Percentiles rank a stretch among this genome's conserved stretches.
These are phyloP conservation scores for Lepidurus packardi DNA, from an alignment of 1,140 invertebrate species.

Conservation along the genomic window DNA sequence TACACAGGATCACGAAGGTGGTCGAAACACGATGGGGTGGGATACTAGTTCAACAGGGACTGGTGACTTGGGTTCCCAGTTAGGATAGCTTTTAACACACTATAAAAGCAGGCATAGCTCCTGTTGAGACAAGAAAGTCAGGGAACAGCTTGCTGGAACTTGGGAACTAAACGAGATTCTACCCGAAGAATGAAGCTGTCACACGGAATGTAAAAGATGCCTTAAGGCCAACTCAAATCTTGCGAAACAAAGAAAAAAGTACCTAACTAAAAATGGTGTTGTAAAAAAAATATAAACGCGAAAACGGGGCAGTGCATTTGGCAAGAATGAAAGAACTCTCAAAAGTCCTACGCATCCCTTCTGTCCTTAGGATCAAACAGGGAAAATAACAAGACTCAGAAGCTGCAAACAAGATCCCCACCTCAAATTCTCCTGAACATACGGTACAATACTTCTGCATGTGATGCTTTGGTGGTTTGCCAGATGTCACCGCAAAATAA, in stretches of 20 bases:
- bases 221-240: not conserved
- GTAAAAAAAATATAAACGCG: not conserved
- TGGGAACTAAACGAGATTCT: constrained; percentile 19
- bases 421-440: not conserved
- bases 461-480: not conserved
- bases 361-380: not conserved
- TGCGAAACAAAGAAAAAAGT: not conserved
- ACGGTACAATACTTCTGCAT: not conserved
- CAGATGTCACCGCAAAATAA: not conserved
- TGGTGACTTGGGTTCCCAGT: constrained; percentile 16
- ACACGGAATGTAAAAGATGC: constrained; percentile 8
- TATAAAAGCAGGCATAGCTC: not conserved
- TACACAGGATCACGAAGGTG: not conserved
- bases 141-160: not conserved
- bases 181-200: constrained; percentile 3
- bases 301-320: not conserved
- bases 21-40: not conserved
- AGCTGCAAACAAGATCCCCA: not conserved
- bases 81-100: not conserved
- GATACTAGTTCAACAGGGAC: constrained; percentile 20
- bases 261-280: not conserved
- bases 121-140: not conserved
- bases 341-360: not conserved
- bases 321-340: not conserved
- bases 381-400: not conserved